phyloP scores from a whole-genome alignment of 2,797 vertebrate species.

The Sphenopsis melanotis region DNA sequence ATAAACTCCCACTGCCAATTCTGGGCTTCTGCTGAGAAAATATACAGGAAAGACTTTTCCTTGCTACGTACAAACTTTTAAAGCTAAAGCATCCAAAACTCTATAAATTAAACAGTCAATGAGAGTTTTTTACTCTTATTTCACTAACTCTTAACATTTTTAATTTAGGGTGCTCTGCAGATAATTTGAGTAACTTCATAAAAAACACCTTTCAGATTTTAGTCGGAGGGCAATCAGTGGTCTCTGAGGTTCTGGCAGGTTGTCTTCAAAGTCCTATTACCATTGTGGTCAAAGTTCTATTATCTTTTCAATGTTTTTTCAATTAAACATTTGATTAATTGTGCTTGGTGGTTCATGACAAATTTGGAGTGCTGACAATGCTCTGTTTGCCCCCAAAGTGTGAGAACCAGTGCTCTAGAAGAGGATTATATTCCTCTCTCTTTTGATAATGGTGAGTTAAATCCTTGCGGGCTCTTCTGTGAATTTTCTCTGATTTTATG shows the following conservation, averaged over 20 bases:
- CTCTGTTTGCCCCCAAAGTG: conserved; percentile 45
- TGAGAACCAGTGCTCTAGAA: conserved; percentile 39
- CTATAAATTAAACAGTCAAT: not conserved
- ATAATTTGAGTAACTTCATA: not conserved
- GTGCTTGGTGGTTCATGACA: not conserved
- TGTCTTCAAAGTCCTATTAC: not conserved
- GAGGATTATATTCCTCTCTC: not conserved
- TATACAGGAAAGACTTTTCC: not conserved
- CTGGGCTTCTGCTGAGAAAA: not conserved
- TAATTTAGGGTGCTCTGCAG: not conserved
- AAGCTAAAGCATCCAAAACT: not conserved
- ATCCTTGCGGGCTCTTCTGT: conserved; percentile 28
- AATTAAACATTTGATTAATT: conserved; percentile 33
- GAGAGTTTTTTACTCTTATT: not conserved
- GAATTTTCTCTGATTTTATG: conserved; percentile 67
- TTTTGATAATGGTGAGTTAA: conserved; percentile 47
- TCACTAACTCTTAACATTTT: not conserved
- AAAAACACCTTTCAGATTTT: not conserved
- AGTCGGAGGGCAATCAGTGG: not conserved
- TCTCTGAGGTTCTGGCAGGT: not conserved
- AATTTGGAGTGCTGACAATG: conserved; percentile 23
- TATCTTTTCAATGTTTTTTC: conserved; percentile 16
- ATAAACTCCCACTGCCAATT: not conserved
- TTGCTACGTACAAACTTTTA: not conserved
- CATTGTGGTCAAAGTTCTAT: not conserved